Conservation (phyloP, 2,888 invertebrate species). For the Operophtera brumata region DNA sequence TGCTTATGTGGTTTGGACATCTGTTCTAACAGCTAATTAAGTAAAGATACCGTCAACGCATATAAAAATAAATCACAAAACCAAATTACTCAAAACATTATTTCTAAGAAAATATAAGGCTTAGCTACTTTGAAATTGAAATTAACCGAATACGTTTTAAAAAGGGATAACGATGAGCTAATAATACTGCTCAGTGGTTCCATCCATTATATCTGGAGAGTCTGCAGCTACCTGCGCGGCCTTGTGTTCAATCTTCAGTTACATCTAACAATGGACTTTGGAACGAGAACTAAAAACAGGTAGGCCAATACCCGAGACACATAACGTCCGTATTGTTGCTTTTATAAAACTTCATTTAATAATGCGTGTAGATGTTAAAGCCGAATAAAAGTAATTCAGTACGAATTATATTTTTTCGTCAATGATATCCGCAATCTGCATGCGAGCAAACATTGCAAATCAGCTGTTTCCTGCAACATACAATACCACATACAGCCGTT, state of each 20-base stretch:
- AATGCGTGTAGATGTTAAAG: neutral
- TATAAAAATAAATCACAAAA: neutral
- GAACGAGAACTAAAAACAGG: slow-evolving; percentile 38
- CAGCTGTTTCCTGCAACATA: slow-evolving; percentile 39
- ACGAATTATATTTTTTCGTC: neutral
- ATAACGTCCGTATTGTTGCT: slow-evolving; percentile 28
- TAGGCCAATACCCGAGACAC: slow-evolving; percentile 34
- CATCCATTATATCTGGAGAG: slow-evolving; percentile 30
- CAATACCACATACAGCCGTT: slow-evolving; percentile 20
- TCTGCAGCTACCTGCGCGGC: slow-evolving; percentile 52
- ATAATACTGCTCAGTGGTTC: slow-evolving; percentile 13
- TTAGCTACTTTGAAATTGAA: neutral
- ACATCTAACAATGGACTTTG: slow-evolving; percentile 57
- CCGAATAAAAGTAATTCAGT: neutral
- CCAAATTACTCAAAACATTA: too few relatives aligned
- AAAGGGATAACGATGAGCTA: neutral
- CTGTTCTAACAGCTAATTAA: neutral
- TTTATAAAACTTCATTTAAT: slow-evolving; percentile 10
- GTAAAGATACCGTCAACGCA: neutral
- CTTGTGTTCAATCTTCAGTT: slow-evolving; percentile 54
- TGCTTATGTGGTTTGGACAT: slow-evolving; percentile 1
- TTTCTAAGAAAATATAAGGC: neutral
- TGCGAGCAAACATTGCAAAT: neutral
- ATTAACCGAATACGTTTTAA: neutral
- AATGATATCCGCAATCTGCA: neutral